A percentile compares a stretch with the other conserved stretches of the same genome.
Evolutionary conservation across 2,797 vertebrate species (phyloP).

Genomic region (Gallirallus australis): DNA sequence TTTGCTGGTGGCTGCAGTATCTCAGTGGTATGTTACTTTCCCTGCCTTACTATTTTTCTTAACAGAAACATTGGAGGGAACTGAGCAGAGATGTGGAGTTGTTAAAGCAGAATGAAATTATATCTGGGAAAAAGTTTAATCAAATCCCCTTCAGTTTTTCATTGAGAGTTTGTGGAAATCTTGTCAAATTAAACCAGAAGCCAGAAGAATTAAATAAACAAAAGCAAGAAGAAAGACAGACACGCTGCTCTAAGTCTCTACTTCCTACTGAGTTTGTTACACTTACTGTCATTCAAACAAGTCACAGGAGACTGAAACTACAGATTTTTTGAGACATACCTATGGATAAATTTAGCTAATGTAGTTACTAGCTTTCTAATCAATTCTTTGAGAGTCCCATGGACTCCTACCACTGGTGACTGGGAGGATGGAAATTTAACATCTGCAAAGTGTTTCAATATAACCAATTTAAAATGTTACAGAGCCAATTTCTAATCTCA

Average conservation of each 20-base stretch:
- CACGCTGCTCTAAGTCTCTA: background rate
- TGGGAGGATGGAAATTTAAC: background rate
- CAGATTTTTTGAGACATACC: background rate
- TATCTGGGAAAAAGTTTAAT: background rate
- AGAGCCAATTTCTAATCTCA: background rate
- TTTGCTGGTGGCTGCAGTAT: background rate
- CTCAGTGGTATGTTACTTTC: background rate
- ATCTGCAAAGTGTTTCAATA: background rate
- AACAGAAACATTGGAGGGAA: background rate
- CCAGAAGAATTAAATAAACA: background rate
- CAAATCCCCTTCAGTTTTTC: background rate
- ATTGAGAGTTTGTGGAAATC: background rate
- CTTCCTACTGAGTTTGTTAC: background rate
- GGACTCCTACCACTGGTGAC: background rate
- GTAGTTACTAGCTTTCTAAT: background rate
- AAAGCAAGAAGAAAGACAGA: background rate
- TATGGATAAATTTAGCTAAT: background rate
- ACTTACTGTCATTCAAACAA: background rate
- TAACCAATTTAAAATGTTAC: background rate
- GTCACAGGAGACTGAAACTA: background rate
- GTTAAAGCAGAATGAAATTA: background rate
- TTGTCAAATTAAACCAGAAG: background rate
- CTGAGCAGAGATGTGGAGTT: background rate
- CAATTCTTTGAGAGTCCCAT: background rate
- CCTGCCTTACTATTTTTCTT: background rate